These are phyloP conservation scores for Chlamydotis undulata DNA, from an alignment of 2,113 vertebrate genomes.

Conservation along the genomic window DNA sequence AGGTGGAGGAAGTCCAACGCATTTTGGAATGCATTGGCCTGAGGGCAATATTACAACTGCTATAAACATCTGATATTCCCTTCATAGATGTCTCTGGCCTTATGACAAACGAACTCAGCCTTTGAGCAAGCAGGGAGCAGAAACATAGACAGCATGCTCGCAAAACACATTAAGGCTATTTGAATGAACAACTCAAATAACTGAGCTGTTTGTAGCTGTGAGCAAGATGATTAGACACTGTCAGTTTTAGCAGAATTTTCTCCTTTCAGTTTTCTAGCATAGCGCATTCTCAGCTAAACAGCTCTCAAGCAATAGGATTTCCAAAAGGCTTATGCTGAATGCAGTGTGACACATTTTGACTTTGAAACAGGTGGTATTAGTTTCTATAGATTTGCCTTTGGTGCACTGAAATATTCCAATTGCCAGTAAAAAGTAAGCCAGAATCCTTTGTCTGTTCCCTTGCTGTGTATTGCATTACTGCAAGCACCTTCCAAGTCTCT, in stretches of 20 bases:
- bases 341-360: background rate
- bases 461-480: background rate
- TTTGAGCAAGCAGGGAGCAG: background rate
- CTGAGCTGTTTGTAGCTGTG: background rate
- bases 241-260: background rate
- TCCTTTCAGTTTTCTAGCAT: background rate
- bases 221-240: background rate
- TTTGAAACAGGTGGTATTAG: background rate
- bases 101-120: background rate
- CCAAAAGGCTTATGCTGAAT: background rate
- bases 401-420: background rate
- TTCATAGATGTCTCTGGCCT: background rate
- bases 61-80: background rate
- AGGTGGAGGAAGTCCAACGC: background rate
- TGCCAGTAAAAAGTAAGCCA: background rate
- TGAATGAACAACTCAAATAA: background rate
- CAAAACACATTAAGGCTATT: background rate
- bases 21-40: background rate
- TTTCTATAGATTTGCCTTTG: background rate
- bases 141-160: background rate
- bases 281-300: background rate
- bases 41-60: background rate
- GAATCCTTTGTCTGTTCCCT: background rate
- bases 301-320: background rate
- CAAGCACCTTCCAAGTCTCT: background rate